Base-by-base conservation (phyloP, 2,113 vertebrate genomes). In the Rhinolophus sinicus region DNA sequence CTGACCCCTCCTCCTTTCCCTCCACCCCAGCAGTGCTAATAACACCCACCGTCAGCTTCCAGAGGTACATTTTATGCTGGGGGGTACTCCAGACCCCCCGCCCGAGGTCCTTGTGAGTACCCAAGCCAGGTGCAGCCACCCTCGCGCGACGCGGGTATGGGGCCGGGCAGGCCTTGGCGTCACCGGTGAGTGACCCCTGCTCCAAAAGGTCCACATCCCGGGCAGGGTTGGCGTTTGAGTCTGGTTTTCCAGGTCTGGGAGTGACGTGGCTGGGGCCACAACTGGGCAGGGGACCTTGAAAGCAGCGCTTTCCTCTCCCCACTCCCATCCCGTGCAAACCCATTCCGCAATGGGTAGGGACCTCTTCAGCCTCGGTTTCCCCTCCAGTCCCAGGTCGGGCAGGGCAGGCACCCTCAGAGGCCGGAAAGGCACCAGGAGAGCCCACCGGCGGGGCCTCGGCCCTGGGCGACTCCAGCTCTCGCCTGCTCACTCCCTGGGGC, bases 311-410 rank as follows among this genome's bases (percentile, higher is more conserved):
- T 2, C 50, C 12, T 33, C 38, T 9, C 11, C 47, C 38, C 22
- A n/a, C 18, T 44, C 54, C 75, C 38, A 14, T 33, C 76, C 44
- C 8, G 33, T 11, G 10, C 62, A 76, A 60, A 88, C 6, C 65
- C 26, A 28, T 11, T n/a, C 38, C 6, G 40, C 65, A 13, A 5
- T 1, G 16, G 52, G 13, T 9, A 1, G 52, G 64, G 10, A 30
- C 85, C 82, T 89, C 88, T 65, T 30, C 26, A 21, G 69, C 85
- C 38, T 80, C 40, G n/a, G 69, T 83, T 76, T 90, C 40, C 87
- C 76, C 38, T n/a, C 47, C 38, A 33, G 84, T 18, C 64, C 47
- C 6, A 1, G 78, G 30, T 15, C 2, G 12, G 33, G 80, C 4
- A 3, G 15, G 21, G 40, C 70, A 33, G 69, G 56, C 64, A n/a